phyloP scores from a whole-genome alignment of 2,797 vertebrate genomes.

The Enoplosus armatus region DNA sequence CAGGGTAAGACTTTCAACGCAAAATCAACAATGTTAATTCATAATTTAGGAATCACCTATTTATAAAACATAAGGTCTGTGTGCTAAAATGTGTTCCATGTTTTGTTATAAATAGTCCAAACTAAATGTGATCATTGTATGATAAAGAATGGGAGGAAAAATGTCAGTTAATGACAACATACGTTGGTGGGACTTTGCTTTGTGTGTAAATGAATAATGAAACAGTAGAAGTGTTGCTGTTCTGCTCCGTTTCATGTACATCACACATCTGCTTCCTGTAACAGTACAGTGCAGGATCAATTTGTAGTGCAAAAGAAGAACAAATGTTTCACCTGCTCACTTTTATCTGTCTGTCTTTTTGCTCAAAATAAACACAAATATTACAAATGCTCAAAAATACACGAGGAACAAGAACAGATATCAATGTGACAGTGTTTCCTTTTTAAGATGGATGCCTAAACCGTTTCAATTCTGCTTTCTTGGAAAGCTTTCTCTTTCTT shows the following conservation, averaged over 20 bases:
- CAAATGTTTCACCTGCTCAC: conserved; percentile 70
- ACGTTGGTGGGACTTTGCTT: conserved; percentile 42
- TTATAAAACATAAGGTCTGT: conserved; percentile 11
- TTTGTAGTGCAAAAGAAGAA: conserved; percentile 74
- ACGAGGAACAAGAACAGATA: conserved; percentile 47
- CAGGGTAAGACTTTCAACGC: not conserved
- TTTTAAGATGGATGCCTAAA: conserved; percentile 53
- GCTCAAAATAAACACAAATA: conserved; percentile 66
- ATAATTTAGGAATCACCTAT: conserved; percentile 35
- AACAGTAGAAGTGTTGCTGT: conserved; percentile 23
- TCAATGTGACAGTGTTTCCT: conserved; percentile 45
- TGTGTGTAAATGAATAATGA: conserved; percentile 71
- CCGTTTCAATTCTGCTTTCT: conserved; percentile 45
- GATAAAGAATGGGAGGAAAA: conserved; percentile 37
- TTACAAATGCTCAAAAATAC: conserved; percentile 56
- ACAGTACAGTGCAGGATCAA: conserved; percentile 67
- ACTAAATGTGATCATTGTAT: conserved; percentile 44
- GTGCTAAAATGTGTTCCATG: not conserved
- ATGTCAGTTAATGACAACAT: conserved; percentile 53
- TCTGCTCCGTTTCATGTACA: conserved; percentile 48
- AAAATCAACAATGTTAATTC: not conserved
- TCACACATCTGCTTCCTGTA: conserved; percentile 73
- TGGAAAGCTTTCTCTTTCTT: conserved; percentile 47
- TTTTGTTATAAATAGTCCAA: conserved; percentile 30
- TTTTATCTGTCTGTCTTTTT: conserved; percentile 56